A percentile compares a stretch with the other conserved stretches of the same genome.
These are phyloP conservation scores for Gracilinanus agilis DNA, from an alignment of 2,113 vertebrate species.

Conservation along the genomic window DNA sequence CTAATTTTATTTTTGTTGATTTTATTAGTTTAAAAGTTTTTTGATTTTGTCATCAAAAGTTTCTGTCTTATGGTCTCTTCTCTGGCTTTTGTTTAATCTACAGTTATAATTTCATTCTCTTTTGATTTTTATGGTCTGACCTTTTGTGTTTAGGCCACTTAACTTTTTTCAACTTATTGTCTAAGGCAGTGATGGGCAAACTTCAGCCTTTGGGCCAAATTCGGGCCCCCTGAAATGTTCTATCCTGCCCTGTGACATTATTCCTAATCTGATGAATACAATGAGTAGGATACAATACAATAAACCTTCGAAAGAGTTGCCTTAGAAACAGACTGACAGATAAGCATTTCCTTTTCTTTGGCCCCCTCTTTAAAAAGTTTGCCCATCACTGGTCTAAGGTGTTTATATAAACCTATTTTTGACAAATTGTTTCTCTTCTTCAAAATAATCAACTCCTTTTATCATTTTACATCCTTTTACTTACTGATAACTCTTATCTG, in stretches of 20 bases:
- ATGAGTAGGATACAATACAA: no score
- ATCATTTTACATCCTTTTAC: background rate
- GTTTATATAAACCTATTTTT: background rate
- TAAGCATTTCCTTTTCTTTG: no score
- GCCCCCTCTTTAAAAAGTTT: no score
- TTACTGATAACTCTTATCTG: background rate
- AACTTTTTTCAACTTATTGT: background rate
- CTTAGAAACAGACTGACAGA: no score
- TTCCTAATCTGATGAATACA: no score
- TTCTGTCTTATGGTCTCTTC: background rate
- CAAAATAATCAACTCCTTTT: background rate
- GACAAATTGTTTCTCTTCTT: background rate
- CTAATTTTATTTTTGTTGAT: background rate
- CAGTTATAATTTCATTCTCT: background rate
- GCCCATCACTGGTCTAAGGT: no score
- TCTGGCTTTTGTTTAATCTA: background rate
- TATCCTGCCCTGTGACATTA: no score
- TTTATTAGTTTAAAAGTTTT: background rate
- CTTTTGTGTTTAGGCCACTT: background rate
- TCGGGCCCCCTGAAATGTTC: no score
- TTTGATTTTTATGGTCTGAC: background rate
- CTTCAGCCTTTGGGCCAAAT: no score
- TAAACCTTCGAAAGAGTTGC: no score
- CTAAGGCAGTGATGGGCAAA: no score
- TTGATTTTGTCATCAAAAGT: background rate